A percentile compares a stretch with the other conserved stretches of the same genome.
Conservation (phyloP, 2,113 vertebrate species). For the Indicator indicator region DNA sequence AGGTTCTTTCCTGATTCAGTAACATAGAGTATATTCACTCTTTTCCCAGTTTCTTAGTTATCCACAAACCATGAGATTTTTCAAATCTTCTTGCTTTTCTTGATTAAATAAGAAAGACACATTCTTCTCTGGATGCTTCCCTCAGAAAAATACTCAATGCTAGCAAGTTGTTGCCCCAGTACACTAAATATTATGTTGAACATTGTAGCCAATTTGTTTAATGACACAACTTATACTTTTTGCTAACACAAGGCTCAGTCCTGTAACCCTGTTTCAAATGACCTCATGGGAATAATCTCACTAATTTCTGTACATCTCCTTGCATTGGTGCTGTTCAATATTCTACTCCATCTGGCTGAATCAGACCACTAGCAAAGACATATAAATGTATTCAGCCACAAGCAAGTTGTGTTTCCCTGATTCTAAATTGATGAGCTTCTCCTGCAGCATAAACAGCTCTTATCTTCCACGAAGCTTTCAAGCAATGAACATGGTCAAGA, state of each 20-base stretch:
- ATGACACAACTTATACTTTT: neutral
- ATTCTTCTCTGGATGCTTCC: neutral
- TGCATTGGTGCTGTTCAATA: neutral
- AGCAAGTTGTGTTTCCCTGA: neutral
- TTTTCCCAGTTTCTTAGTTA: conserved; percentile 12
- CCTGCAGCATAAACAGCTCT: neutral
- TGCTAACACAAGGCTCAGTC: neutral
- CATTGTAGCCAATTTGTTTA: neutral
- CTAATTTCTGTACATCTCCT: neutral
- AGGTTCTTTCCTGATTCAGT: conserved; percentile 50
- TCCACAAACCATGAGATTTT: conserved; percentile 18
- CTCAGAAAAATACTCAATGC: neutral
- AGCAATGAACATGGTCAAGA: neutral
- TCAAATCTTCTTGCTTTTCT: neutral
- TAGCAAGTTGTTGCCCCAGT: neutral
- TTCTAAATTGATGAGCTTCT: conserved; percentile 14
- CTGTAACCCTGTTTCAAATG: neutral
- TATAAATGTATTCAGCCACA: neutral
- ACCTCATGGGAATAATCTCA: neutral
- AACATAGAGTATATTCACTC: neutral
- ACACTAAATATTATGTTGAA: neutral
- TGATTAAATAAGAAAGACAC: neutral
- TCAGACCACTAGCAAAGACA: neutral
- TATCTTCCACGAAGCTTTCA: conserved; percentile 7
- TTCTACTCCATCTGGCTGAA: neutral